Evolutionary conservation across 2,888 invertebrate species (phyloP), one percentile per base, ranked within the genome.

Genomic region (Orchesellides sinensis): DNA sequence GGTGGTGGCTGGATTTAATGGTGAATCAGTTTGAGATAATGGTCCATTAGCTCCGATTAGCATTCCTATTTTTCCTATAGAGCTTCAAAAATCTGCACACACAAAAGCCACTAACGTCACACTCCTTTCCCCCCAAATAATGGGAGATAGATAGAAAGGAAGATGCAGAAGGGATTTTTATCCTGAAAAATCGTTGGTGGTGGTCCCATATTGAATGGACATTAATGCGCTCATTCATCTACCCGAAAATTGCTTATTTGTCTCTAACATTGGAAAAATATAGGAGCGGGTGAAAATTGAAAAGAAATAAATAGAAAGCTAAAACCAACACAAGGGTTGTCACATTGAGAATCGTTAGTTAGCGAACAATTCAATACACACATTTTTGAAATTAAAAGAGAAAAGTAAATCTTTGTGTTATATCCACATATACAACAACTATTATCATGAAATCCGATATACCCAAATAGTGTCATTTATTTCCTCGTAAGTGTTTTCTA

Each of bases 41-140:
- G 68, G 77, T 40, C 59, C 68, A 77, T 77, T 77, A 68, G 68
- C n/a, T 59, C 52, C 77, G 77, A 77, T 77, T 77, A 77, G 68
- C 66, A 77, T 77, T 77, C 68, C 68, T 77, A 77, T 68, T 77
- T 77, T 77, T 77, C 56, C 56, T 19, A 47, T 66, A 56, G 68
- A n/a, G n/a, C n/a, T n/a, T n/a, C n/a, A 45, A 45, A 77, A 66
- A 56, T 17, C 40, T 40, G 40, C 40, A 40, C 40, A 40, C 40
- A 40, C 40, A 40, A 40, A n/a, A 40, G 14, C 10, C 40, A n/a
- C 17, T 52, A 52, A 17, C 52, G 19, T 17, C 10, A 52, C 21
- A 21, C 19, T 52, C 21, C 21, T 35, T 35, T 35, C 12, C 40
- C 12, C 12, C 40, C 40, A 35, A 10, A 10, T n/a, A n/a, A n/a